Evolutionary conservation across 2,888 invertebrate species (phyloP).

Genomic region (Lepas anatifera): DNA sequence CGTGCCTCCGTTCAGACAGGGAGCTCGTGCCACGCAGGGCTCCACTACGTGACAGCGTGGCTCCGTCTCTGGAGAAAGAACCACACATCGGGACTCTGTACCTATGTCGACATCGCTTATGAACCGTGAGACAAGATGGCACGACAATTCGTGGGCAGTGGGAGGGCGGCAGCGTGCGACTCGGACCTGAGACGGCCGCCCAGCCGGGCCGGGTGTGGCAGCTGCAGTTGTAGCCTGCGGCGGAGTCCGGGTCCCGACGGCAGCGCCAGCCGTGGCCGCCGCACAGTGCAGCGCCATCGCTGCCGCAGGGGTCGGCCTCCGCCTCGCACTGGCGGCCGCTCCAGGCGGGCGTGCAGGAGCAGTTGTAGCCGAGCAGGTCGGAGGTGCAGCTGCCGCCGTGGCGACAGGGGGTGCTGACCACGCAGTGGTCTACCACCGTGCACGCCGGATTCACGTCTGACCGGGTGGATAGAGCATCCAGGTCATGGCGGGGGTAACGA

Average conservation of each 20-base stretch:
- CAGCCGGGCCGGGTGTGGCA: not conserved
- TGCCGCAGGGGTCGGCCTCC: not conserved
- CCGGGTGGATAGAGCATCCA: too few relatives aligned
- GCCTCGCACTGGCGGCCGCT: not conserved
- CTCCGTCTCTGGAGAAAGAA: not conserved
- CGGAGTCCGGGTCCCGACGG: not conserved
- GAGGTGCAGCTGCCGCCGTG: not conserved
- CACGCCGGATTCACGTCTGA: not conserved
- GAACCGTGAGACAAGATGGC: too few relatives aligned
- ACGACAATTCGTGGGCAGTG: too few relatives aligned
- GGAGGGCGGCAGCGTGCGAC: too few relatives aligned
- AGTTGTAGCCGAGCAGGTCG: not conserved
- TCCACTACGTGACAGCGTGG: not conserved
- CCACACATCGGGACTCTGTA: too few relatives aligned
- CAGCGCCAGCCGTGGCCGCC: not conserved
- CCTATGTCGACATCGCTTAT: too few relatives aligned
- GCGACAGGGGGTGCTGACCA: not conserved
- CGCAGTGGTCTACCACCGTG: not conserved
- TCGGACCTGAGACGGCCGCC: conserved; percentile 1
- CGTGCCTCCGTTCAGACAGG: not conserved
- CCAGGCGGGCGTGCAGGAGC: not conserved
- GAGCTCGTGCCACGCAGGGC: not conserved
- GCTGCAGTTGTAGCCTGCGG: conserved; percentile 4
- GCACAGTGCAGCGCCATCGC: not conserved
- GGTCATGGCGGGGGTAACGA: too few relatives aligned